Evolutionary conservation across 2,113 vertebrate genomes (phyloP).

Genomic region (Protobothrops mucrosquamatus): DNA sequence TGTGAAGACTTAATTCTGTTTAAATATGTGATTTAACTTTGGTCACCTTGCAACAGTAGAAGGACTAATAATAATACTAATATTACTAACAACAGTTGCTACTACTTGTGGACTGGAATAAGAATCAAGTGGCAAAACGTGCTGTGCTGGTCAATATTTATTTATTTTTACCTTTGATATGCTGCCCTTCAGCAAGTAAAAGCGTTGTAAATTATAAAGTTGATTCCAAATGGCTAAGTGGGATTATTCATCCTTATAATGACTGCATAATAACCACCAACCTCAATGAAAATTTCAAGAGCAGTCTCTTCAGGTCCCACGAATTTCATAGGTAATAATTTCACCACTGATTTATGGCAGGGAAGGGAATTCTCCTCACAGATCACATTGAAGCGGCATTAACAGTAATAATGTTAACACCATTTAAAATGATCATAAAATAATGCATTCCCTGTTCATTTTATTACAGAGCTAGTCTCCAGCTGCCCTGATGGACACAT

Average conservation of each 20-base stretch:
- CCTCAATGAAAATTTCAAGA: slow-evolving; percentile 8
- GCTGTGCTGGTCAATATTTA: not conserved
- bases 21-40: not conserved
- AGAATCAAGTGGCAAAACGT: not conserved
- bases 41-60: not conserved
- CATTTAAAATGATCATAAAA: slow-evolving; percentile 21
- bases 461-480: not conserved
- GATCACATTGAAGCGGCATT: slow-evolving; percentile 21
- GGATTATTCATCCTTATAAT: not conserved
- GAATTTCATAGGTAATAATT: slow-evolving; percentile 22
- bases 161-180: not conserved
- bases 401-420: slow-evolving; percentile 27
- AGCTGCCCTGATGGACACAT: slow-evolving; percentile 4
- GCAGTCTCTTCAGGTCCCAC: not conserved
- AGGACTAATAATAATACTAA: not conserved
- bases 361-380: slow-evolving; percentile 8
- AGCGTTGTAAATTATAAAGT: not conserved
- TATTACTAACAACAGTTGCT: not conserved
- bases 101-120: not conserved
- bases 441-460: not conserved
- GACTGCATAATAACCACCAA: not conserved
- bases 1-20: not conserved
- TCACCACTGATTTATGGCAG: slow-evolving; percentile 16
- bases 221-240: not conserved
- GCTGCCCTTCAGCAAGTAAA: not conserved